Evolutionary conservation across 2,797 vertebrate species (phyloP).

Genomic region (Lagocephalus sceleratus): DNA sequence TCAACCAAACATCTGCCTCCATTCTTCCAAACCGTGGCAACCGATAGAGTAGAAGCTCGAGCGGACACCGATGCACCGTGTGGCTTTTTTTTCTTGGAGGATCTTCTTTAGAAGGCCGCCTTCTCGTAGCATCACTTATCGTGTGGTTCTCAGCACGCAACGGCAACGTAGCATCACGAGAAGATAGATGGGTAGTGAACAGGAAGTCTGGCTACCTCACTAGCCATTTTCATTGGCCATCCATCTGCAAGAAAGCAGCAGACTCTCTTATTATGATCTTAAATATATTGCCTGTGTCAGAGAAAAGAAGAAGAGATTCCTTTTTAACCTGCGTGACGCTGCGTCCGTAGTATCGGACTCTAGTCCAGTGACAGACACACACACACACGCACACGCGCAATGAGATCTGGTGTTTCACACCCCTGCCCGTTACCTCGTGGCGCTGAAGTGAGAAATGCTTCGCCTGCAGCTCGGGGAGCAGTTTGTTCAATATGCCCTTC

Average conservation of each 20-base stretch:
- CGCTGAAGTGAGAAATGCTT: constrained; percentile 54
- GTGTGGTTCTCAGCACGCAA: constrained; percentile 42
- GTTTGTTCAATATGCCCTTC: constrained; percentile 46
- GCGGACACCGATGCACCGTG: constrained; percentile 25
- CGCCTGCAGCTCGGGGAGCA: constrained; percentile 48
- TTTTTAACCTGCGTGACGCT: not conserved
- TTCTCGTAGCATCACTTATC: constrained; percentile 54
- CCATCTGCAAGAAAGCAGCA: constrained; percentile 21
- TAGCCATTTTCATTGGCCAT: constrained; percentile 36
- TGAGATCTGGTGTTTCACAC: not conserved
- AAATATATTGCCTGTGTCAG: constrained; percentile 32
- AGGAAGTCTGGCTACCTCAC: constrained; percentile 61
- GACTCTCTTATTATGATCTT: constrained; percentile 43
- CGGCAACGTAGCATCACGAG: constrained; percentile 61
- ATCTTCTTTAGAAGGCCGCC: constrained; percentile 39
- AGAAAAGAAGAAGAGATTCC: constrained; percentile 21
- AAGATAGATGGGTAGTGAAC: constrained; percentile 21
- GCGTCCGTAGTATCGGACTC: not conserved
- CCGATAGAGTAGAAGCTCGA: constrained; percentile 35
- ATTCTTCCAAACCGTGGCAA: constrained; percentile 22
- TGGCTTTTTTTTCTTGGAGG: constrained; percentile 31
- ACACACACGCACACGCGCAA: not conserved
- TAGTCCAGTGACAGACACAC: not conserved
- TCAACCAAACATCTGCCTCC: constrained; percentile 31
- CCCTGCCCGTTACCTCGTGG: constrained; percentile 39